These are phyloP conservation scores for Toxotes jaculatrix DNA, from an alignment of 2,113 vertebrate genomes.

Conservation along the genomic window DNA sequence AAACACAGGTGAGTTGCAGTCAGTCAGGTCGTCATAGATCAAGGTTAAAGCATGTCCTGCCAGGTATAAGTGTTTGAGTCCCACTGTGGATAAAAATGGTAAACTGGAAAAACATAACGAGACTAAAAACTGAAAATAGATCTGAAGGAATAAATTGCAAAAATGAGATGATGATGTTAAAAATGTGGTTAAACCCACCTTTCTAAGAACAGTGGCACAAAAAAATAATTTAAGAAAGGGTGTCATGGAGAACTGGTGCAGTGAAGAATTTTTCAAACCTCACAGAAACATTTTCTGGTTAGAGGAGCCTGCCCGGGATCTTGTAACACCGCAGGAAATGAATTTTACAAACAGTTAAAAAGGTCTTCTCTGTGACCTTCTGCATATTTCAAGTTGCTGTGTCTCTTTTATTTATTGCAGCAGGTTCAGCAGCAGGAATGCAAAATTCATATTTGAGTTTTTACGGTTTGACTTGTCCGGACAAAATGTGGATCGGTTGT, in stretches of 20 bases:
- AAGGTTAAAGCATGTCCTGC: not conserved
- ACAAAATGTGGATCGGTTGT: not conserved
- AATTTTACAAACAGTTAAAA: not conserved
- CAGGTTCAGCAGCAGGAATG: slow-evolving; percentile 9
- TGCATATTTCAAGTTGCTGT: slow-evolving; percentile 15
- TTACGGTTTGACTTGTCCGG: slow-evolving; percentile 29
- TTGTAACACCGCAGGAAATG: not conserved
- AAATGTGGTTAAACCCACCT: too few species aligned
- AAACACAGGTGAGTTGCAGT: slow-evolving; percentile 88
- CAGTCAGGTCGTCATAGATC: not conserved
- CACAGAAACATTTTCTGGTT: not conserved
- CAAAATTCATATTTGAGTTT: slow-evolving; percentile 7
- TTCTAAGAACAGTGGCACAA: too few species aligned
- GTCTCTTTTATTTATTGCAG: slow-evolving; percentile 31
- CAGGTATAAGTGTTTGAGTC: too few species aligned
- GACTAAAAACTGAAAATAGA: not conserved
- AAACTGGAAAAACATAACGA: not conserved
- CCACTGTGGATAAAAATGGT: too few species aligned
- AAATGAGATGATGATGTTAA: not conserved
- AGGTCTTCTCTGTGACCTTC: slow-evolving; percentile 22
- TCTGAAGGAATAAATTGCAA: too few species aligned
- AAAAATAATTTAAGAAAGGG: too few species aligned
- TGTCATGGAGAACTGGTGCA: too few species aligned
- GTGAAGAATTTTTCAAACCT: not conserved
- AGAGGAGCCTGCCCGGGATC: slow-evolving; percentile 37